Evolutionary conservation across 2,113 vertebrate species (phyloP).

Genomic region (Pleuronectes platessa): DNA sequence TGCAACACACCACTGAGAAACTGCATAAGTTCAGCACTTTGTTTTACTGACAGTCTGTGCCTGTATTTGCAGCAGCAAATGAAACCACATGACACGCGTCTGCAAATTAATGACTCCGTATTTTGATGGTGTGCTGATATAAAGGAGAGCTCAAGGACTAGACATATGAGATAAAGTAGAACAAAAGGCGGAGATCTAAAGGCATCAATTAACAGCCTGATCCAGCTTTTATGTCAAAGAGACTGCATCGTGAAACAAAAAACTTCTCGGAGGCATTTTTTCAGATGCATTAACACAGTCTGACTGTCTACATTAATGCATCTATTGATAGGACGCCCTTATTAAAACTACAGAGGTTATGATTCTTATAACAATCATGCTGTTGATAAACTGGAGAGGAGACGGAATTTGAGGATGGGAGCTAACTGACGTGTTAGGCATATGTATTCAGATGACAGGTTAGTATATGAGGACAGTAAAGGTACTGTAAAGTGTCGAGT

Average conservation of each 20-base stretch:
- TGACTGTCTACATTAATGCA: neutral
- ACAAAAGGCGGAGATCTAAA: constrained; percentile 60
- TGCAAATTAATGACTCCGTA: constrained; percentile 62
- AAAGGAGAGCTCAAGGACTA: constrained; percentile 58
- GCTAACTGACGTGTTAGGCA: neutral
- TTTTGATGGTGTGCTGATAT: constrained; percentile 59
- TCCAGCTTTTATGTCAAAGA: constrained; percentile 64
- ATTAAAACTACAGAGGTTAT: neutral
- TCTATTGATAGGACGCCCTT: neutral
- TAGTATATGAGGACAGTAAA: neutral
- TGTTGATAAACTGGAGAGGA: neutral
- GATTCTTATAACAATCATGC: neutral
- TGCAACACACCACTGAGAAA: constrained; percentile 14
- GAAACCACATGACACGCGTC: constrained; percentile 39
- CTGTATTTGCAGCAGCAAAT: constrained; percentile 20
- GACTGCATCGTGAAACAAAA: constrained; percentile 6
- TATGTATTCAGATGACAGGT: neutral
- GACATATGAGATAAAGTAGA: constrained; percentile 37
- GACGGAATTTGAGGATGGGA: neutral
- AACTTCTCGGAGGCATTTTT: constrained; percentile 1
- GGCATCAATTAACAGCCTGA: constrained; percentile 59
- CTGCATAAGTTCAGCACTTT: constrained; percentile 30
- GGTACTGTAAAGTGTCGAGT: neutral
- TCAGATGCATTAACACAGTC: neutral
- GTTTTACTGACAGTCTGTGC: constrained; percentile 31